Percentiles rank a stretch among this genome's conserved stretches.
These are phyloP conservation scores for Plecotus auritus DNA, from an alignment of 2,113 vertebrate genomes.

Conservation along the genomic window DNA sequence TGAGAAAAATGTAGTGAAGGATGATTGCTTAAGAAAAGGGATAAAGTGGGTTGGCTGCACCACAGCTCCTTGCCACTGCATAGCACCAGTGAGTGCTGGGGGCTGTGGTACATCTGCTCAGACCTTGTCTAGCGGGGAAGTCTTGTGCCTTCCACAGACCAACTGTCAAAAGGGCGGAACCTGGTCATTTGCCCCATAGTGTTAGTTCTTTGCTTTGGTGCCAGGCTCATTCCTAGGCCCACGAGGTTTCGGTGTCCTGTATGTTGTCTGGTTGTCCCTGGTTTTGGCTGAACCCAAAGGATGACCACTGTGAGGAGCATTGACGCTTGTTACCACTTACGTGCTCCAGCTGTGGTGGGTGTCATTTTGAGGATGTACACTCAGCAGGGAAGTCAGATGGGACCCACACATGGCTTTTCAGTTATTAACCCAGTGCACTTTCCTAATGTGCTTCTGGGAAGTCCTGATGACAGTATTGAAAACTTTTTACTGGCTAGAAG, in stretches of 20 bases:
- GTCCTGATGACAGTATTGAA: conserved; percentile 63
- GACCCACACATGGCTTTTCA: background rate
- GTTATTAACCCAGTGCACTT: conserved; percentile 52
- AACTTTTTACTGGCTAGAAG: conserved; percentile 26
- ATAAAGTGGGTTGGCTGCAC: background rate
- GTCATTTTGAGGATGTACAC: conserved; percentile 53
- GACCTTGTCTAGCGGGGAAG: too few relatives aligned
- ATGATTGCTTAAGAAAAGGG: background rate
- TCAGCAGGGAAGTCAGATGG: conserved; percentile 58
- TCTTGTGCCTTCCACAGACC: background rate
- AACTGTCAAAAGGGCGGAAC: background rate
- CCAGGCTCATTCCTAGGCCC: background rate
- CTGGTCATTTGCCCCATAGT: rapidly evolving
- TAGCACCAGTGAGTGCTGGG: background rate
- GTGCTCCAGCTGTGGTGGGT: conserved; percentile 38
- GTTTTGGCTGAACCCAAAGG: background rate
- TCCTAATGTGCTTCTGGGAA: conserved; percentile 58
- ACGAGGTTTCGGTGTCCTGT: rapidly evolving
- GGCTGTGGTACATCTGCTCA: background rate
- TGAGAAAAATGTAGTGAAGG: background rate
- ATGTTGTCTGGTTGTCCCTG: rapidly evolving
- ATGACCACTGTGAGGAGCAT: background rate
- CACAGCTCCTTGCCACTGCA: background rate
- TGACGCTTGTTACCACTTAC: background rate
- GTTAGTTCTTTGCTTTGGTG: background rate